Evolutionary conservation across 2,888 invertebrate species (phyloP), one percentile per base, ranked within the genome.

Genomic region (Dicyrtoma fusca): DNA sequence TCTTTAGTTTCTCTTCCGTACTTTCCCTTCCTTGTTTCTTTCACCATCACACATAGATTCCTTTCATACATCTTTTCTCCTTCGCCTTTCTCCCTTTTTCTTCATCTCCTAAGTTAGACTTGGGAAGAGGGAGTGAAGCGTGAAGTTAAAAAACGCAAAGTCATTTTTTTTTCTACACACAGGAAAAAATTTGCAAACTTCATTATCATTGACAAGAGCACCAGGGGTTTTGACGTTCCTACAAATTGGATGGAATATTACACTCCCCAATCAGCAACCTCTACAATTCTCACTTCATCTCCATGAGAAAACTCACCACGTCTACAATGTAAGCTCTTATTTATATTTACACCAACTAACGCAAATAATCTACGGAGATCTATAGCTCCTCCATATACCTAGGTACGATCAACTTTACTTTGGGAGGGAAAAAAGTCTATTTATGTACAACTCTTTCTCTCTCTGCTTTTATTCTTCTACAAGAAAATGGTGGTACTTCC

Each of bases 151-250:
- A 73, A 73, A 73, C 8, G 68, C 68, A 73, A 73, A 73, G 63
- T 69, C 69, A 69, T 73, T 73, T 72, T 62, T 68, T 51, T 55
- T n/a, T 19, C 17, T 45, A 23, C 17, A 34, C 21, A 51, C 69
- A 81, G 80, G 75, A 59, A 77, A 78, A 73, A 73, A 76, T 55
- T 75, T 79, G 71, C 77, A 78, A 65, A 79, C 77, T 71, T 79
- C 79, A 69, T 71, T 81, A 72, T 75, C 76, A 72, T 69, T 79
- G 63, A 75, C 75, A 75, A 74, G 80, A 73, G 75, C 78, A 70
- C 78, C 80, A 45, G 79, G 80, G 55, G 71, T 78, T 72, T 77
- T 79, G 76, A 76, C 79, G 53, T 79, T 76, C 71, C 45, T 79
- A 42, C 71, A 79, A 73, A 71, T 79, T 69, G 77, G 76, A 61